Evolutionary conservation across 2,113 vertebrate species (phyloP), one percentile per base, ranked within the genome.

Genomic region (Puntigrus tetrazona): DNA sequence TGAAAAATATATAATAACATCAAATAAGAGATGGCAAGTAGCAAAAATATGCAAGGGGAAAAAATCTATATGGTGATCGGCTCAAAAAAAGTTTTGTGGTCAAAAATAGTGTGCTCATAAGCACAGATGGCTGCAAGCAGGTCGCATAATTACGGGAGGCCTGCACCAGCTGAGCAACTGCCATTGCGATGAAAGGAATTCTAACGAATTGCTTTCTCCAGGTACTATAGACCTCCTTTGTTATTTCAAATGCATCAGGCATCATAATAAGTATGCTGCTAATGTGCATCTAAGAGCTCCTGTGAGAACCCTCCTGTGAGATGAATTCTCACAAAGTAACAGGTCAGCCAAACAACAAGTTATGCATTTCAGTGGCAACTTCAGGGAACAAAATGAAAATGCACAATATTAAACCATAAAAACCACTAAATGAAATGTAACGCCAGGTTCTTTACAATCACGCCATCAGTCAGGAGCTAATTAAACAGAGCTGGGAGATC

Each of bases 401-500:
- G 1, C 43, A 65, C 59, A 55, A 70, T 47, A 59, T 73, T 29
- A 41, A 84, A 47, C 25, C 4, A 22, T 72, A 11, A 34, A 80
- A 61, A 27, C 4, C 27, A 11, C n/a, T 36, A 25, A 85, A 72
- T 11, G 5, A 41, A 59, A 59, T 38, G 65, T 47, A 57, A 31
- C 3, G n/a, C 27, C 14, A 36, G 52, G 38, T n/a, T 61, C 29
- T 85, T 73, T 16, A 81, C 45, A 69, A 67, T 69, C 76, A 25
- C 7, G 14, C 43, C 65, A 50, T 61, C 77, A 81, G 27, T 47
- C 76, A 80, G 76, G 20, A 74, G 78, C 69, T 81, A 74, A 85
- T 81, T 81, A 74, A 61, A 52, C 41, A 36, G 57, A 47, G 65
- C 65, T 50, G 4, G 47, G 22, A 38, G 65, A 80, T 70, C 67